Conservation (phyloP, 1,140 invertebrate species). For the Leptinotarsa defecta region DNA sequence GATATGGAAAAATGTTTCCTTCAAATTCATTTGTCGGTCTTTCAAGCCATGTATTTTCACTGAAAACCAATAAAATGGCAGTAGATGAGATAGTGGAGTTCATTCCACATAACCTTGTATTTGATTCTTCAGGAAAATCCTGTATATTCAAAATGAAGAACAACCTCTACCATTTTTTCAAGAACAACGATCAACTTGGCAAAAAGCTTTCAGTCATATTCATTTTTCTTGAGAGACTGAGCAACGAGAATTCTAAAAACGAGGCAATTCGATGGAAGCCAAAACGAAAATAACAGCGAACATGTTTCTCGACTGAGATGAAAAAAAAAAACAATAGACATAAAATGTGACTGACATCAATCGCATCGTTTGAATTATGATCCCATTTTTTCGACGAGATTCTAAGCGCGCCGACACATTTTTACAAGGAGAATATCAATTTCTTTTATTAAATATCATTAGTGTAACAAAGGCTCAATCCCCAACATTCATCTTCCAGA, state of each 20-base stretch:
- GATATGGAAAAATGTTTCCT: no score
- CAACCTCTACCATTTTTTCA: no score
- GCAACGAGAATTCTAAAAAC: neutral
- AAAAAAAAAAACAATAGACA: conserved; percentile 34
- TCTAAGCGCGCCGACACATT: conserved; percentile 38
- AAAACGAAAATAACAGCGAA: conserved; percentile 24
- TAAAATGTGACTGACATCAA: conserved; percentile 41
- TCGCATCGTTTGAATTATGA: conserved; percentile 38
- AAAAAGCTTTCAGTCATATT: no score
- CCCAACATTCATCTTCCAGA: conserved; percentile 41
- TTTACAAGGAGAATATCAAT: conserved; percentile 46
- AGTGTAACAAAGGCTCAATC: conserved; percentile 43
- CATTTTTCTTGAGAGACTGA: no score
- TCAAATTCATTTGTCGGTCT: no score
- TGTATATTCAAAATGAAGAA: no score
- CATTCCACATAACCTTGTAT: no score
- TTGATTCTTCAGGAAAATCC: no score
- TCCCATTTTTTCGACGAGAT: conserved; percentile 28
- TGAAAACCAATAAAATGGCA: no score
- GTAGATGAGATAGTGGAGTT: no score
- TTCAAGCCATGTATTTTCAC: no score
- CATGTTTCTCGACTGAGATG: conserved; percentile 28
- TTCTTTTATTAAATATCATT: conserved; percentile 48
- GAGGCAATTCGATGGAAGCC: neutral
- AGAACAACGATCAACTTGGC: no score